These are phyloP conservation scores for Callopanchax toddi DNA, from an alignment of 2,113 vertebrate species.

Conservation along the genomic window DNA sequence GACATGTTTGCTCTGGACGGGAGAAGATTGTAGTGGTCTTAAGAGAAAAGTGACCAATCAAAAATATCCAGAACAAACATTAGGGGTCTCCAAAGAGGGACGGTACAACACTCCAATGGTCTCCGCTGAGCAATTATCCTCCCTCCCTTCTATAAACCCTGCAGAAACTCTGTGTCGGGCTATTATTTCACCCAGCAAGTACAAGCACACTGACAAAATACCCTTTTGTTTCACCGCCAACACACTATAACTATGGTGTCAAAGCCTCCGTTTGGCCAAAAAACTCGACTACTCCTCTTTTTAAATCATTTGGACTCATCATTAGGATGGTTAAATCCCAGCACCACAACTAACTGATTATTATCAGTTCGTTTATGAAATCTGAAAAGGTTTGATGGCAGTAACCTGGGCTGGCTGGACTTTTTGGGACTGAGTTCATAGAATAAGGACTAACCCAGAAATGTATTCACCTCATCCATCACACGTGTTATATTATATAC, in stretches of 20 bases:
- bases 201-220: conserved; percentile 15
- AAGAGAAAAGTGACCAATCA: conserved; percentile 45
- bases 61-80: conserved; percentile 21
- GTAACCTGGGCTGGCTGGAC: too few species aligned
- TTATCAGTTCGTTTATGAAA: not conserved
- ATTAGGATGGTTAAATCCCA: not conserved
- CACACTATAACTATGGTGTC: not conserved
- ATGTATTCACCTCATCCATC: too few species aligned
- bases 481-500: too few species aligned
- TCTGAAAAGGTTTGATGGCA: too few species aligned
- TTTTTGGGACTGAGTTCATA: too few species aligned
- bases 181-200: conserved; percentile 3
- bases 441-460: too few species aligned
- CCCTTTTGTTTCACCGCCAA: conserved; percentile 2
- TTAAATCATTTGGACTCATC: not conserved
- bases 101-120: conserved; percentile 36
- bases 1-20: conserved; percentile 35
- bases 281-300: not conserved
- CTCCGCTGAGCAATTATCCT: conserved; percentile 44
- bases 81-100: conserved; percentile 27
- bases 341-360: not conserved
- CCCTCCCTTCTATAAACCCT: conserved; percentile 7
- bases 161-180: conserved; percentile 1
- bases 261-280: conserved; percentile 5
- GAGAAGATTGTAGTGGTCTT: conserved; percentile 26